phyloP scores from a whole-genome alignment of 2,797 vertebrate species.

The Enteromius paludinosus region DNA sequence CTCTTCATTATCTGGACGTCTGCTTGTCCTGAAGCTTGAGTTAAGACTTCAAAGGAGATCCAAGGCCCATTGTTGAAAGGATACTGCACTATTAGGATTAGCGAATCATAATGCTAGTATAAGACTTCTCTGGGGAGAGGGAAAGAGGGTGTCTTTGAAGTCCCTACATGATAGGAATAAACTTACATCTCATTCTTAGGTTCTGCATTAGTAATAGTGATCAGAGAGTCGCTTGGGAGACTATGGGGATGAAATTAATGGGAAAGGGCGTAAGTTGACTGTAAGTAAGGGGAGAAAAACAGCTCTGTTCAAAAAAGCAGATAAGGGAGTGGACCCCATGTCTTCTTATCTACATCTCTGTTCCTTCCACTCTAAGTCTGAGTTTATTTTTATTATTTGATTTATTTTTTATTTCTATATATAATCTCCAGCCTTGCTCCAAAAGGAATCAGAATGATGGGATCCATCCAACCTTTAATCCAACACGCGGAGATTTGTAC shows the following conservation, averaged over 20 bases:
- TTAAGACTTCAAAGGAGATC: constrained; percentile 51
- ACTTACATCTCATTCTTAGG: constrained; percentile 48
- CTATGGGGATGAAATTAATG: constrained; percentile 38
- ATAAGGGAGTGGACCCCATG: constrained; percentile 33
- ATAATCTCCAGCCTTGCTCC: constrained; percentile 38
- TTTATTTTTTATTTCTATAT: neutral
- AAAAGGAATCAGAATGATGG: constrained; percentile 29
- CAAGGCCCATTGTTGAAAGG: constrained; percentile 48
- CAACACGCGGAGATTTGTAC: constrained; percentile 33
- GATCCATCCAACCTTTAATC: constrained; percentile 52
- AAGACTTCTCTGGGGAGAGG: constrained; percentile 27
- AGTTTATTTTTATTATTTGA: constrained; percentile 8
- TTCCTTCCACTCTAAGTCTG: constrained; percentile 11
- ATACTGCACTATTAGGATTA: constrained; percentile 53
- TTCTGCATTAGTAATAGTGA: constrained; percentile 46
- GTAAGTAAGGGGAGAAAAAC: constrained; percentile 18
- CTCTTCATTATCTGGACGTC: constrained; percentile 1
- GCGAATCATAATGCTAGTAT: constrained; percentile 48
- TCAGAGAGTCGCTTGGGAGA: constrained; percentile 42
- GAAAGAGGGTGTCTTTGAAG: constrained; percentile 52
- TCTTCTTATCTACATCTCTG: constrained; percentile 19
- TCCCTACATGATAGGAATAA: constrained; percentile 49
- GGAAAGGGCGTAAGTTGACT: constrained; percentile 46
- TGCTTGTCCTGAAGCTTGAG: constrained; percentile 38
- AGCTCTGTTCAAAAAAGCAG: constrained; percentile 41